Evolutionary conservation across 1,140 invertebrate species (phyloP).

Genomic region (Ditylenchus dipsaci): DNA sequence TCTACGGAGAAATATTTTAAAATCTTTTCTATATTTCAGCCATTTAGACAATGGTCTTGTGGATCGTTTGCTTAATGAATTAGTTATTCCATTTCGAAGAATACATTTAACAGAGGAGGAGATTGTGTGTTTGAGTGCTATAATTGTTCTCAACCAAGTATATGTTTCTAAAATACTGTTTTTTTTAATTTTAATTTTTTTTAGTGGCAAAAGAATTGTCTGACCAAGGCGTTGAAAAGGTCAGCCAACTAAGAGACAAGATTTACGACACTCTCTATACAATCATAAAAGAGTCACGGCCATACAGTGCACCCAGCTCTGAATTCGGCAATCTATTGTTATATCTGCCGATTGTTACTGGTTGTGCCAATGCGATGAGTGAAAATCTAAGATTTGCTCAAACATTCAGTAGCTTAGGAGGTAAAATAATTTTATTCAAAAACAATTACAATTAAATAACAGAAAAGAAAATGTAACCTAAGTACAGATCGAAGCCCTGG

Average conservation of each 20-base stretch:
- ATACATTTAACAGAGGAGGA: slow-evolving; percentile 53
- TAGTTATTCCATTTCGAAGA: slow-evolving; percentile 48
- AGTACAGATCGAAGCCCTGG: too few species aligned
- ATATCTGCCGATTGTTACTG: slow-evolving; percentile 37
- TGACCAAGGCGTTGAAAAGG: slow-evolving; percentile 35
- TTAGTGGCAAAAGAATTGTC: slow-evolving; percentile 52
- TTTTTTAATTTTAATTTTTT: not conserved
- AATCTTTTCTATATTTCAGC: slow-evolving; percentile 31
- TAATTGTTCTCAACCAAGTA: slow-evolving; percentile 56
- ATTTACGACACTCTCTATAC: slow-evolving; percentile 50
- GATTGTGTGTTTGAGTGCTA: slow-evolving; percentile 54
- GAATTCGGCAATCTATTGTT: slow-evolving; percentile 42
- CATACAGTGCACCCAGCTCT: slow-evolving; percentile 14
- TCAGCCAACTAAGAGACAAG: slow-evolving; percentile 38
- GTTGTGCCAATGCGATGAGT: slow-evolving; percentile 46
- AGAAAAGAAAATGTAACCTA: too few species aligned
- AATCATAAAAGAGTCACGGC: slow-evolving; percentile 47
- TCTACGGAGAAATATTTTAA: not conserved
- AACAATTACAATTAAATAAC: too few species aligned
- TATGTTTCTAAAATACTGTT: not conserved
- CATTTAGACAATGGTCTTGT: slow-evolving; percentile 56
- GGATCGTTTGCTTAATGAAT: slow-evolving; percentile 47
- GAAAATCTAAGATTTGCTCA: slow-evolving; percentile 57
- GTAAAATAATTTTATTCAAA: not conserved
- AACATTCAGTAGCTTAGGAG: slow-evolving; percentile 47